These are phyloP conservation scores for Thereva unica DNA, from an alignment of 2,888 invertebrate genomes.

Conservation along the genomic window DNA sequence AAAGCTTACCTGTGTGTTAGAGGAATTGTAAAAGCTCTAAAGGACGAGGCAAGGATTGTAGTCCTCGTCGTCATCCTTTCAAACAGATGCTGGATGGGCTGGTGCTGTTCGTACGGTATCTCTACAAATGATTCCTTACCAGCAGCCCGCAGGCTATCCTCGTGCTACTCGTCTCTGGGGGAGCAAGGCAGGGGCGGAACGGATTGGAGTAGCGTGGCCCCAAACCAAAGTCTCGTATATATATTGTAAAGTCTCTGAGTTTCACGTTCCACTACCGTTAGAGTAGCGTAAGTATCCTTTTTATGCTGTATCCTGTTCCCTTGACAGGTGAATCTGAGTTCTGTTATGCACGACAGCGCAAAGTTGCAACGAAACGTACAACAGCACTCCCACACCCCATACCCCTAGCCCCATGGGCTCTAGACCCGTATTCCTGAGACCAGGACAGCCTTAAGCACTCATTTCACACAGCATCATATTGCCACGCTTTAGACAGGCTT, in stretches of 20 bases:
- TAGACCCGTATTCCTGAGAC: neutral
- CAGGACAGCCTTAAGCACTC: slow-evolving; percentile 18
- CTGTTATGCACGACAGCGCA: slow-evolving; percentile 17
- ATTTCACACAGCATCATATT: slow-evolving; percentile 16
- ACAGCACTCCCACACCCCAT: no score
- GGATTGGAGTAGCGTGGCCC: neutral
- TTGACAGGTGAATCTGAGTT: slow-evolving; percentile 11
- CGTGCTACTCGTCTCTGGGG: neutral
- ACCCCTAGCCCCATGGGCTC: no score
- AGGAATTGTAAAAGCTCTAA: slow-evolving; percentile 9
- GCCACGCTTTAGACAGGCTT: slow-evolving; percentile 7
- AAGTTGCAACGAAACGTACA: slow-evolving; percentile 11
- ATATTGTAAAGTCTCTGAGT: slow-evolving; percentile 2
- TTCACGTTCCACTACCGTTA: slow-evolving; percentile 7
- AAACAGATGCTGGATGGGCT: slow-evolving; percentile 1
- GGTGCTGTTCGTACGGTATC: neutral
- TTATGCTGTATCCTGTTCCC: slow-evolving; percentile 1
- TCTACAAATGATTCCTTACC: slow-evolving; percentile 16
- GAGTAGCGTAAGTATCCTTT: slow-evolving; percentile 13
- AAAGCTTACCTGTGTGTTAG: slow-evolving; percentile 4
- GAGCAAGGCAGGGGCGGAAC: no score
- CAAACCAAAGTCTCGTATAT: slow-evolving; percentile 1
- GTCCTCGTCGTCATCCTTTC: neutral
- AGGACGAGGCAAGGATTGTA: neutral
- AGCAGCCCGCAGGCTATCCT: slow-evolving; percentile 1